These are phyloP conservation scores for Tragelaphus strepsiceros DNA, from an alignment of 2,113 vertebrate genomes.

Conservation along the genomic window DNA sequence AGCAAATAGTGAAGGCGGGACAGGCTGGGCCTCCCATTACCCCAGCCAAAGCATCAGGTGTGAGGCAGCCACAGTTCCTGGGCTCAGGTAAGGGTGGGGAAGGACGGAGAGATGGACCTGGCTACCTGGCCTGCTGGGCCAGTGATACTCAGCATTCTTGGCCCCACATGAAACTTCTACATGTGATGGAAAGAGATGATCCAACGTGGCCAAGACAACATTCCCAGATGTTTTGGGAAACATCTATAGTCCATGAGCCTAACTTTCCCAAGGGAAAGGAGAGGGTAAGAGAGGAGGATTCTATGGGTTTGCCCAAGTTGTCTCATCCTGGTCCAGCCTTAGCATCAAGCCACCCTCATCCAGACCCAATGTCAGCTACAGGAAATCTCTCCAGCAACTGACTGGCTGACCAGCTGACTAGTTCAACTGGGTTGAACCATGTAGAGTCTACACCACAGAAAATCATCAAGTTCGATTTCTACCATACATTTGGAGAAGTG, in stretches of 20 bases:
- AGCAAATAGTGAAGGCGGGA: neutral
- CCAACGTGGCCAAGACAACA: neutral
- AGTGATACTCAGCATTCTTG: neutral
- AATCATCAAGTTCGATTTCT: neutral
- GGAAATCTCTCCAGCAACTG: neutral
- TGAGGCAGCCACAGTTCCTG: neutral
- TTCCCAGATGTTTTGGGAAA: neutral
- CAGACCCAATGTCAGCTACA: neutral
- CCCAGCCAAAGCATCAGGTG: neutral
- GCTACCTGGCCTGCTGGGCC: neutral
- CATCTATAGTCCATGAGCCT: neutral
- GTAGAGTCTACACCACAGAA: neutral
- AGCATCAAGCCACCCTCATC: neutral
- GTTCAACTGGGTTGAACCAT: neutral
- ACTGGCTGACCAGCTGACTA: neutral
- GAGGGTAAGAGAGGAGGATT: neutral
- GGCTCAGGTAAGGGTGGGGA: neutral
- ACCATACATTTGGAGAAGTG: neutral
- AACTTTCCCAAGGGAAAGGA: neutral
- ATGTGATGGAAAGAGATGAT: neutral
- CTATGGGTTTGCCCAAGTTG: neutral
- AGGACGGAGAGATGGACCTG: neutral
- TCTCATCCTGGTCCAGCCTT: neutral
- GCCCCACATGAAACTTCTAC: neutral
- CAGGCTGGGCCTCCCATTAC: too few species aligned